phyloP scores from a whole-genome alignment of 2,113 vertebrate species.

The Rhinolophus sinicus region DNA sequence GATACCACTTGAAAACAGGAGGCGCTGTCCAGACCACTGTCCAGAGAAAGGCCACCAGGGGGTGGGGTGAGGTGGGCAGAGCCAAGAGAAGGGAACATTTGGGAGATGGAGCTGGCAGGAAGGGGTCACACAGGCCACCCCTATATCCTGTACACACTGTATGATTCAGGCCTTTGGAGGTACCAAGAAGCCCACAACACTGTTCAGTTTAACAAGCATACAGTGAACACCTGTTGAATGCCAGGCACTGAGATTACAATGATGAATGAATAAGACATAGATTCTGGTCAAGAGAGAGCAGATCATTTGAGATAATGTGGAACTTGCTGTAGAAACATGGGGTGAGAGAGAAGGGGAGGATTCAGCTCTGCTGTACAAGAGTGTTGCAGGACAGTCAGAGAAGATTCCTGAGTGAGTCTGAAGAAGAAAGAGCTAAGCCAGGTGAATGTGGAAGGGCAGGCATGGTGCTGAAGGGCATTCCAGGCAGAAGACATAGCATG shows the following conservation, averaged over 20 bases:
- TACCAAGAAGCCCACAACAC: background rate
- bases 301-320: background rate
- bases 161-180: background rate
- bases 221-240: background rate
- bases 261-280: background rate
- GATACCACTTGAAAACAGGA: constrained; percentile 99
- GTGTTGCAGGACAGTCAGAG: background rate
- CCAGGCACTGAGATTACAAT: background rate
- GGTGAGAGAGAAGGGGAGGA: too few relatives aligned
- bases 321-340: background rate
- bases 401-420: background rate
- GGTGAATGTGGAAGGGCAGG: background rate
- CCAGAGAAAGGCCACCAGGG: constrained; percentile 52
- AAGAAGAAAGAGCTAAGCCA: background rate
- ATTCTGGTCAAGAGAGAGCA: background rate
- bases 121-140: background rate
- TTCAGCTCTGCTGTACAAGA: background rate
- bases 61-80: background rate
- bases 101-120: background rate
- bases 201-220: background rate
- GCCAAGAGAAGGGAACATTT: background rate
- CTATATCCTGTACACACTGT: background rate
- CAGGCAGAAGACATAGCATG: constrained; percentile 1
- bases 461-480: background rate
- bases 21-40: constrained; percentile 95